Evolutionary conservation across 2,888 invertebrate genomes (phyloP), one percentile per base, ranked within the genome.

Genomic region (Cataglyphis rosenhaueri): DNA sequence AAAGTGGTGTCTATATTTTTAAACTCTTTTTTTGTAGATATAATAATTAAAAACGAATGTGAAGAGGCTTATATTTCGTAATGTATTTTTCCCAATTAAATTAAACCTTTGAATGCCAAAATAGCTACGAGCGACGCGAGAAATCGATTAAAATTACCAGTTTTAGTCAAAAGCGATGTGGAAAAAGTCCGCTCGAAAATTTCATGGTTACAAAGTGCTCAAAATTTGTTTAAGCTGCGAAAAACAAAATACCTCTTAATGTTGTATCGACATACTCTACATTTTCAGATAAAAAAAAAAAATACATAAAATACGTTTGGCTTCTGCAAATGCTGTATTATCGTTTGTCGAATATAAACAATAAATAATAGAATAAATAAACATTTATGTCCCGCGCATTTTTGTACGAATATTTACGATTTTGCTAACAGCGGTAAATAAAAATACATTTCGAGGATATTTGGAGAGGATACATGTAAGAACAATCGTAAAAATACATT

Each of bases 81-180:
- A 68, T 76, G 1, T 68, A 68, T 55, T 76, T 76, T 68, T 76
- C 38, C n/a, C 48, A 52, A 76, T 66, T 25, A n/a, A 76, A 66
- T 76, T 66, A 66, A 76, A 66, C 25, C 15, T 55, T 75, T 68
- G 55, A 76, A 55, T 76, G 38, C 10, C n/a, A 68, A 68, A 76
- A 76, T 76, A 68, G 38, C 41, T 68, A 55, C 70, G 41, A 68
- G 55, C 70, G 66, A 65, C 21, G 35, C 65, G 38, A 5, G 35
- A 76, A 76, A 76, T 76, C 76, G 55, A 76, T 76, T 76, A 76
- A 52, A 66, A 76, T 76, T 76, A 76, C 29, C 6, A n/a, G 70
- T 35, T 41, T 41, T 68, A 29, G 41, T 76, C 21, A 55, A 76
- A 66, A 76, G 41, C 55, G 29, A 38, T 38, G 38, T 41, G 68